phyloP scores from a whole-genome alignment of 2,113 vertebrate species.

The Andinoacara biseriatus region DNA sequence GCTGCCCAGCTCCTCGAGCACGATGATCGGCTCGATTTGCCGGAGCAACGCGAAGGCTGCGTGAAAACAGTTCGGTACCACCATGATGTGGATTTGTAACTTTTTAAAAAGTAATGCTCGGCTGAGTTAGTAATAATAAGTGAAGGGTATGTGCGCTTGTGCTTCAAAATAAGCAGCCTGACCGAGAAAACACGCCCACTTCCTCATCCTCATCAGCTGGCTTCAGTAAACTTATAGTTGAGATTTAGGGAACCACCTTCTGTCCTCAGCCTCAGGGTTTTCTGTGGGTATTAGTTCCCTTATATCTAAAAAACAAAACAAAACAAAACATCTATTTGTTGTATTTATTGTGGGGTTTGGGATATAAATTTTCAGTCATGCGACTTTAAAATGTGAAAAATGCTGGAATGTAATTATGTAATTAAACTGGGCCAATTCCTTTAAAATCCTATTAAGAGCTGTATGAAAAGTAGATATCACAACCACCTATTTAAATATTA shows the following conservation, averaged over 20 bases:
- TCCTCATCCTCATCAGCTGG: not conserved
- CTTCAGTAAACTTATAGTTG: not conserved
- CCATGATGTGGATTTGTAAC: conserved; percentile 1
- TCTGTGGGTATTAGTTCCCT: too few species aligned
- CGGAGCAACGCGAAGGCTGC: conserved; percentile 10
- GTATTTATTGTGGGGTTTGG: not conserved
- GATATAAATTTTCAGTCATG: not conserved
- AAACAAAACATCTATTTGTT: not conserved
- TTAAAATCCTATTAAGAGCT: not conserved
- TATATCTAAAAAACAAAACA: not conserved
- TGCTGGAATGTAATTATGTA: not conserved
- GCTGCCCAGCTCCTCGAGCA: conserved; percentile 83
- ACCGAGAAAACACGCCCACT: not conserved
- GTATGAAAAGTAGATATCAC: not conserved
- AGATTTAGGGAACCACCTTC: not conserved
- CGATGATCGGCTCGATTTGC: conserved; percentile 35
- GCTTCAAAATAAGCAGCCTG: not conserved
- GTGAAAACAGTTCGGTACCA: not conserved
- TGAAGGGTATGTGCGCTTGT: not conserved
- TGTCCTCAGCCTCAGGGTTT: not conserved
- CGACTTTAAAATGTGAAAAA: not conserved
- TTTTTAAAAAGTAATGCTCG: not conserved
- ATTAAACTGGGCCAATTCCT: not conserved
- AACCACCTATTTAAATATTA: not conserved
- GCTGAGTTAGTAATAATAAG: not conserved